Evolutionary conservation across 2,888 invertebrate genomes (phyloP).

Genomic region (Acanthosepion lycidas): DNA sequence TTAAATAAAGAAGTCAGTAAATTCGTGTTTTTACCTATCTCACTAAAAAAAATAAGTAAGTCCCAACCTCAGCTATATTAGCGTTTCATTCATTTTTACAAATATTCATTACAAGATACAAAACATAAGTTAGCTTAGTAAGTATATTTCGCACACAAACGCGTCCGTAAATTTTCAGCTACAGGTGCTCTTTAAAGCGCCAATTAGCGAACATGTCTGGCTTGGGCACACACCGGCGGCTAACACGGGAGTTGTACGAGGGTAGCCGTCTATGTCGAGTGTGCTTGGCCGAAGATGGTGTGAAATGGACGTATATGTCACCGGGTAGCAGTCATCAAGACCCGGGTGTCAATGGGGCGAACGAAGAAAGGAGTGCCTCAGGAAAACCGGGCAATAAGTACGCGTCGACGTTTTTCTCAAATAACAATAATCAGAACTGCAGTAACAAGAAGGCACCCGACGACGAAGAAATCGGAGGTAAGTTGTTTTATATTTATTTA

Average conservation of each 20-base stretch:
- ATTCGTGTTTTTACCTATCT: too few relatives aligned
- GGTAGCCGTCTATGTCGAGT: neutral
- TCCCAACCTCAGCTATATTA: too few relatives aligned
- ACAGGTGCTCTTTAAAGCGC: neutral
- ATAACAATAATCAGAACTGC: neutral
- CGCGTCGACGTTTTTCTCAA: neutral
- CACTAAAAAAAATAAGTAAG: too few relatives aligned
- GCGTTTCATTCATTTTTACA: too few relatives aligned
- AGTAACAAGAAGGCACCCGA: neutral
- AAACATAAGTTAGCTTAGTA: too few relatives aligned
- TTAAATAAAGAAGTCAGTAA: too few relatives aligned
- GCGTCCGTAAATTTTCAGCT: neutral
- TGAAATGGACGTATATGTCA: neutral
- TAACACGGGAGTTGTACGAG: neutral
- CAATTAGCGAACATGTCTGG: neutral
- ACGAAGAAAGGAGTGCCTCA: neutral
- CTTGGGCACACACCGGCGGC: neutral
- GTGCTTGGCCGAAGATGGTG: constrained; percentile 21
- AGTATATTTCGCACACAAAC: too few relatives aligned
- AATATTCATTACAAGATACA: too few relatives aligned
- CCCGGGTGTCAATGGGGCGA: neutral
- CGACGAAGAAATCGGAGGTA: constrained; percentile 14
- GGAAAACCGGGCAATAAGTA: neutral
- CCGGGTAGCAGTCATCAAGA: neutral
- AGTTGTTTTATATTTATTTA: neutral